phyloP scores from a whole-genome alignment of 1,140 invertebrate species.

The Papilio polyxenes region DNA sequence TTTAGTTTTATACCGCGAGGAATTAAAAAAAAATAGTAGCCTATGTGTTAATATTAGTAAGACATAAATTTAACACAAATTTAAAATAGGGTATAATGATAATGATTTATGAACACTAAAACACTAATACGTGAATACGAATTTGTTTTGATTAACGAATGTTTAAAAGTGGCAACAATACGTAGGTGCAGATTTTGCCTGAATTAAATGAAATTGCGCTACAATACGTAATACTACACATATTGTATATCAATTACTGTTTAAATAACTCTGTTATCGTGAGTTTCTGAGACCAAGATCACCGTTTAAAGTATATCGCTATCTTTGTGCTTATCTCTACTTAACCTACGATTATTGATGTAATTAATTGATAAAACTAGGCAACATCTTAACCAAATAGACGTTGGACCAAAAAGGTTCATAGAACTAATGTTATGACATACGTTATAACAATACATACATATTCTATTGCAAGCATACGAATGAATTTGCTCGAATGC shows the following conservation, averaged over 20 bases:
- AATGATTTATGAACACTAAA: constrained; percentile 28
- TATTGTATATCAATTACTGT: too few relatives aligned
- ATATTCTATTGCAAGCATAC: constrained; percentile 1
- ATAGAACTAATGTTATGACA: background rate
- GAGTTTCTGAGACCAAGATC: too few relatives aligned
- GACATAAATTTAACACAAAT: constrained; percentile 30
- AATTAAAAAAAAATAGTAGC: too few relatives aligned
- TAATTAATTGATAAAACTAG: too few relatives aligned
- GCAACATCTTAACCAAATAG: too few relatives aligned
- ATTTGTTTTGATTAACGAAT: constrained; percentile 37
- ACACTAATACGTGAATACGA: constrained; percentile 26
- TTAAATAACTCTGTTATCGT: background rate
- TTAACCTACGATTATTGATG: too few relatives aligned
- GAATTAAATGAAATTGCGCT: background rate
- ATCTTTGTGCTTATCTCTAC: too few relatives aligned
- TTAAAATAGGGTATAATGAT: constrained; percentile 24
- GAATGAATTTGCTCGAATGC: constrained; percentile 7
- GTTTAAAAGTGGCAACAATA: constrained; percentile 8
- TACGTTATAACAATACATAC: background rate
- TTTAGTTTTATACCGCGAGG: too few relatives aligned
- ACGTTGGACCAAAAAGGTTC: too few relatives aligned
- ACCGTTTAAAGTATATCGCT: too few relatives aligned
- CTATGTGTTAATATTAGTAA: too few relatives aligned
- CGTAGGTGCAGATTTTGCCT: background rate
- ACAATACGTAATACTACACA: background rate